These are phyloP conservation scores for Mesocentrotus franciscanus DNA, from an alignment of 53 echinoderm and acorn worm genomes.

Conservation along the genomic window DNA sequence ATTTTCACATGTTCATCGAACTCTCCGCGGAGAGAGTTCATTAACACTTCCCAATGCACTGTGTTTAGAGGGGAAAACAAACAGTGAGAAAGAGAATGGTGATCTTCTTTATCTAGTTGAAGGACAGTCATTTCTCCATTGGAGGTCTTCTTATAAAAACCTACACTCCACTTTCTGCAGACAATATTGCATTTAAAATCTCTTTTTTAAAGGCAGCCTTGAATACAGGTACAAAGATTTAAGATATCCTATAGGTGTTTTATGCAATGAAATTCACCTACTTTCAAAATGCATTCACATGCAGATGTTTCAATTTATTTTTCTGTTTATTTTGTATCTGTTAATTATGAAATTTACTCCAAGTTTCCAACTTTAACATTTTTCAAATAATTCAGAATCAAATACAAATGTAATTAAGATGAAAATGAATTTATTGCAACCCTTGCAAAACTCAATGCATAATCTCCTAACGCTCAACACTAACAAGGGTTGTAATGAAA, in stretches of 20 bases:
- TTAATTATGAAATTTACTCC: background rate
- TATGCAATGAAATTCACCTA: background rate
- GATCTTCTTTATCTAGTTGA: constrained; percentile 18
- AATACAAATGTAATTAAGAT: too few species aligned
- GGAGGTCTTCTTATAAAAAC: background rate
- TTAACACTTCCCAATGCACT: background rate
- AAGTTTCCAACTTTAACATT: background rate
- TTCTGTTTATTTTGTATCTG: background rate
- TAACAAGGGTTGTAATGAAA: too few species aligned
- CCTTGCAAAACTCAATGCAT: too few species aligned
- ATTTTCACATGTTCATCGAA: constrained; percentile 52
- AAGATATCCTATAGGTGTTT: background rate
- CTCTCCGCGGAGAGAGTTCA: constrained; percentile 6
- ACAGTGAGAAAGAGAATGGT: background rate
- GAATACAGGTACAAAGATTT: background rate
- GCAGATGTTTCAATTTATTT: background rate
- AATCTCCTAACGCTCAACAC: too few species aligned
- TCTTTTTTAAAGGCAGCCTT: background rate
- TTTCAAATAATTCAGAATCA: background rate
- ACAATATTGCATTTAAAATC: background rate
- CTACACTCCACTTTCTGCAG: background rate
- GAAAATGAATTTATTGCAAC: too few species aligned
- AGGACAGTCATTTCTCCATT: background rate
- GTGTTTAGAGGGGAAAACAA: background rate
- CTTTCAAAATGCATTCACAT: background rate